Evolutionary conservation across 1,140 invertebrate species (phyloP).

Genomic region (Temnothorax nylanderi): DNA sequence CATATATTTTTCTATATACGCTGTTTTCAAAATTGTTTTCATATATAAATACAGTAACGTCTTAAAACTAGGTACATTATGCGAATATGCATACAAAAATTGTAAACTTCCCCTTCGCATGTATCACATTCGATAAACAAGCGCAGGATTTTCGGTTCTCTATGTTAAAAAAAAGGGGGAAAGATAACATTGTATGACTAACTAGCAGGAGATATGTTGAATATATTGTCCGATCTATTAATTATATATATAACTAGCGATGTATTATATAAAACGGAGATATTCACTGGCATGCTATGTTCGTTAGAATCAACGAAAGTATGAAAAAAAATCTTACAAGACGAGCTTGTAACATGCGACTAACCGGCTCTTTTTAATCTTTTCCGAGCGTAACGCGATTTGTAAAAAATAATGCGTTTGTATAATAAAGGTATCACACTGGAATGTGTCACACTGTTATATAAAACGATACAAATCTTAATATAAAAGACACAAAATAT

Average conservation of each 20-base stretch:
- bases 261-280: not conserved
- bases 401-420: not conserved
- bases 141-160: not conserved
- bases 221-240: not conserved
- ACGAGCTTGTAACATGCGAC: not conserved
- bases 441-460: not conserved
- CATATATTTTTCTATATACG: slow-evolving; percentile 15
- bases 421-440: not conserved
- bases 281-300: not conserved
- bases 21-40: not conserved
- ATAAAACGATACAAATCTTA: slow-evolving; percentile 6
- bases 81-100: slow-evolving; percentile 20
- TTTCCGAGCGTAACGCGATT: not conserved
- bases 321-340: not conserved
- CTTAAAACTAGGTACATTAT: slow-evolving; percentile 53
- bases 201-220: not conserved
- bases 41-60: slow-evolving; percentile 51
- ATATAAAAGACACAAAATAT: not conserved
- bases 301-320: not conserved
- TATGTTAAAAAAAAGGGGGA: not conserved
- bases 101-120: not conserved
- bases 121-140: slow-evolving; percentile 8
- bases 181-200: not conserved
- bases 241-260: not conserved
- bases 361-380: not conserved